Evolutionary conservation across 2,797 vertebrate genomes (phyloP), one percentile per base, ranked within the genome.

Genomic region (Fringilla coelebs): DNA sequence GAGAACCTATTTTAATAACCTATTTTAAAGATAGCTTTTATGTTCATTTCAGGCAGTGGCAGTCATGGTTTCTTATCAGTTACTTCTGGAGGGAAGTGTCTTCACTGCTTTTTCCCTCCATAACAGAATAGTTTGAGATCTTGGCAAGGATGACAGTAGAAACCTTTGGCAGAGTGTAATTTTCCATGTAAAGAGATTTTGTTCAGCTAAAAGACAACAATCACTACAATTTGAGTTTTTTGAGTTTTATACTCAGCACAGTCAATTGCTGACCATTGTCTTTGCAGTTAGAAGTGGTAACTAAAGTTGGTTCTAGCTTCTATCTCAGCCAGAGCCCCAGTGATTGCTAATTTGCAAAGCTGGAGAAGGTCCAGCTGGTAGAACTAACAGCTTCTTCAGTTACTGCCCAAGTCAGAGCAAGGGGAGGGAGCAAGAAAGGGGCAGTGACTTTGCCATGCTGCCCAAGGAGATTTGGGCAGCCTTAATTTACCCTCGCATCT

Each of bases 131-230:
- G 34, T 70, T 90, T 2, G 5, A 49, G 32, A 63, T 79, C 78
- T 63, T 89, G 67, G n/a, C 63, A 92, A 92, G 29, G 29, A 57
- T 85, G 32, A 38, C 54, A 71, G 18, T 58, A 36, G 14, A n/a
- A 93, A 55, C 46, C 5, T 90, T 84, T 84, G 36, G 36, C 32
- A 70, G 78, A 62, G 38, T 7, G 10, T 76, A 8, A 20, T 76
- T 82, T 79, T 45, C 25, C 31, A 5, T 74, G 22, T 60, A 18
- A 76, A 65, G 43, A 10, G 45, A 16, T 67, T 90, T 63, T 61
- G 14, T 85, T 89, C 38, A 65, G 31, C 41, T n/a, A 51, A 34
- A 40, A 54, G 25, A 29, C 0, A 0, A 67, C 1, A 0, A 77
- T 71, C 32, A 15, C 31, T 61, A 20, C 2, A 6, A 61, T 75